A percentile compares a stretch with the other conserved stretches of the same genome.
Conservation (phyloP, 2,888 invertebrate species). For the Anoplius nigerrimus region DNA sequence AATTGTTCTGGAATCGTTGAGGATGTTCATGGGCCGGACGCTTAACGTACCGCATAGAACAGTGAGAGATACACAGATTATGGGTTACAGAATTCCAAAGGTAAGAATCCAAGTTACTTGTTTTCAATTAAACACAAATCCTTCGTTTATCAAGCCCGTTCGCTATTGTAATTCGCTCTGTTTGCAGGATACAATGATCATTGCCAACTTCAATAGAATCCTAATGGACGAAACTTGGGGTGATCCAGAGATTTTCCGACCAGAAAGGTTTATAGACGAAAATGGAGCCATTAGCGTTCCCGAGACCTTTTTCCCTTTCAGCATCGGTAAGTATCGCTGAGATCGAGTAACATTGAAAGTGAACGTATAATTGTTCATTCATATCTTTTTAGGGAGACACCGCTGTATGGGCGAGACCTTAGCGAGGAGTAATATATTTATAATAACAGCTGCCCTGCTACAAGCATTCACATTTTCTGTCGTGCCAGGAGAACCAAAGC, state of each 20-base stretch:
- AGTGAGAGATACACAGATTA: conserved; percentile 82
- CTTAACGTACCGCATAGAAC: conserved; percentile 89
- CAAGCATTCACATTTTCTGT: conserved; percentile 84
- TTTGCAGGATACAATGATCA: conserved; percentile 85
- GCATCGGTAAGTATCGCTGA: conserved; percentile 77
- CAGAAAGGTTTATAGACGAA: conserved; percentile 84
- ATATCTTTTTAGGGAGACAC: conserved; percentile 81
- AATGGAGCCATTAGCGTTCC: conserved; percentile 79
- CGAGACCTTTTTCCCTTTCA: conserved; percentile 86
- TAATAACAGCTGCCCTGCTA: conserved; percentile 84
- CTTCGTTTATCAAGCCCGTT: too few species aligned
- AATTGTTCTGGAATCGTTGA: conserved; percentile 84
- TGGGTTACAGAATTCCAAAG: conserved; percentile 86
- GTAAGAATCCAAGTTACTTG: conserved; percentile 73
- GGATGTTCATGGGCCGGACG: conserved; percentile 88
- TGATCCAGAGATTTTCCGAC: conserved; percentile 84
- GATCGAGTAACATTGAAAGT: neutral
- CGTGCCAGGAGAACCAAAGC: conserved; percentile 80
- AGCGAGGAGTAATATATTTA: conserved; percentile 86
- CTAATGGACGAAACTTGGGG: conserved; percentile 83
- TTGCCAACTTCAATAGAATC: conserved; percentile 85
- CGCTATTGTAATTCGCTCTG: too few species aligned
- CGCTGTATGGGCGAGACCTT: conserved; percentile 89
- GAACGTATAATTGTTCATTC: too few species aligned
- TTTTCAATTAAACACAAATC: neutral